phyloP scores from a whole-genome alignment of 2,888 invertebrate genomes.

The Lasioglossum leucozonium region DNA sequence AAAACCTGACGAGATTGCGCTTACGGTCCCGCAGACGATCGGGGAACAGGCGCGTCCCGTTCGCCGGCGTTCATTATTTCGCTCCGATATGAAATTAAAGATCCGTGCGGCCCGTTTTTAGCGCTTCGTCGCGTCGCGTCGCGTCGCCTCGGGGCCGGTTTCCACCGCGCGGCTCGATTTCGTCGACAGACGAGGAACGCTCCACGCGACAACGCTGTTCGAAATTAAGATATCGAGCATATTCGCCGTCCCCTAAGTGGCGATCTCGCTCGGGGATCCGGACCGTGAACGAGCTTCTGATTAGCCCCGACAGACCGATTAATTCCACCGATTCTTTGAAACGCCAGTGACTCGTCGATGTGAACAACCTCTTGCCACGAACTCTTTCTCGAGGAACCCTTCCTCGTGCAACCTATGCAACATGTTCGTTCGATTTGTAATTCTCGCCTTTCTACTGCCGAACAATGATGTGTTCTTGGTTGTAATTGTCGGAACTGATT shows the following conservation, averaged over 20 bases:
- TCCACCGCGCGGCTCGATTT: constrained; percentile 9
- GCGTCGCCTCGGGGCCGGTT: constrained; percentile 45
- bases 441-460: neutral
- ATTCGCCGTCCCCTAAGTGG: constrained; percentile 65
- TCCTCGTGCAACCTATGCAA: neutral
- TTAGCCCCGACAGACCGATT: constrained; percentile 64
- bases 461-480: neutral
- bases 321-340: constrained; percentile 68
- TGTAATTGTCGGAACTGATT: too few species aligned
- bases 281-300: constrained; percentile 50
- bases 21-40: constrained; percentile 38
- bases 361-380: constrained; percentile 52
- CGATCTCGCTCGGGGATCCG: constrained; percentile 45
- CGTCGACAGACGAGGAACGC: constrained; percentile 21
- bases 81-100: constrained; percentile 54
- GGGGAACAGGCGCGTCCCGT: constrained; percentile 20
- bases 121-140: constrained; percentile 25
- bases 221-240: constrained; percentile 68
- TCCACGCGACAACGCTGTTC: constrained; percentile 53
- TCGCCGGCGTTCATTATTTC: constrained; percentile 40
- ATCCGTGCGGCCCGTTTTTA: constrained; percentile 35
- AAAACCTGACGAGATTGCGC: constrained; percentile 58
- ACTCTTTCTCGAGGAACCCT: constrained; percentile 37
- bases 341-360: constrained; percentile 33
- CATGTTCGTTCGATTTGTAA: neutral